Base-by-base conservation (phyloP, 2,797 vertebrate genomes). In the Danio kyathit region DNA sequence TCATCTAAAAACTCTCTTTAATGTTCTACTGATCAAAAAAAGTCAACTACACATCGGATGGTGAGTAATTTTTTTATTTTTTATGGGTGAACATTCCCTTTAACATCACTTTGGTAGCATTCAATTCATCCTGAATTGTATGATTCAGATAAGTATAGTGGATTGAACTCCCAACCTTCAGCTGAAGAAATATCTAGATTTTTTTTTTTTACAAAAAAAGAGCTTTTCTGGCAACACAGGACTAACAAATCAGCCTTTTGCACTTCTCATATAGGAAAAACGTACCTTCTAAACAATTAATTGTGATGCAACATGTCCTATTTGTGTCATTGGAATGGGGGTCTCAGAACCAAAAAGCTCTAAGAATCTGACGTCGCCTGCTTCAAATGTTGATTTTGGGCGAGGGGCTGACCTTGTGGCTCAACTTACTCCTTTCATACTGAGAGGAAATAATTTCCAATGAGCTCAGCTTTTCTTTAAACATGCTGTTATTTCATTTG, bases 331-430 rank as follows among this genome's bases (percentile, higher is more conserved):
- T 56, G 2, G 5, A 16, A 63, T 66, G 10, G 8, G 41, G 43
- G 12, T 38, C 41, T 48, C 12, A 40, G 7, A 80, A 40, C 49
- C n/a, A 48, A 72, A 72, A 75, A 51, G 19, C 60, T 48, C 1
- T 38, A 52, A 7, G 19, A 60, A 66, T 59, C 49, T 54, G 14
- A 44, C 13, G 51, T 74, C 60, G 11, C 21, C 43, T 74, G 49
- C 41, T 46, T 13, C 46, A 77, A 79, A 71, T 74, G 51, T 74
- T 65, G 79, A 74, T 74, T 74, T 80, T 80, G 70, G 70, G 69
- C 66, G 60, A 80, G 78, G 78, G 78, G 69, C 21, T 54, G 69
- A 73, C 78, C 69, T 56, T 80, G 57, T 46, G 57, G 69, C 48
- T 73, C 19, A 13, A 48, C 60, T 46, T 48, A 38, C 48, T 64